Evolutionary conservation across 2,113 vertebrate genomes (phyloP), one percentile per base, ranked within the genome.

Genomic region (Craseonycteris thonglongyai): DNA sequence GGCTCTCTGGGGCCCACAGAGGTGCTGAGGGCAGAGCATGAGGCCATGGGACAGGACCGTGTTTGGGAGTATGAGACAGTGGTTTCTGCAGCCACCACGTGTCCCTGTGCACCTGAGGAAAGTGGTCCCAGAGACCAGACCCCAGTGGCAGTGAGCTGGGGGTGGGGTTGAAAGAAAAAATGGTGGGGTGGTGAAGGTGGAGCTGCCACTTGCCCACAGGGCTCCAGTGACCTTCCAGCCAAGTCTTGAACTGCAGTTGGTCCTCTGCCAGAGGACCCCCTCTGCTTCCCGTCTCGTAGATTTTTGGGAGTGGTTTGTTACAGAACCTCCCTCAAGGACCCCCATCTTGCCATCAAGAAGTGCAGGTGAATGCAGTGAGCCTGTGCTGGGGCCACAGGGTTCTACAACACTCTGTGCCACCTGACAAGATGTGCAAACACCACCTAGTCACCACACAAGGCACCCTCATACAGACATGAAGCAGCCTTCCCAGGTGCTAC

Each of bases 71-170:
- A 42, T 19, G 19, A 47, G 13, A n/a, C 7, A 47, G 15, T 59
- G 59, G n/a, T 7, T n/a, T n/a, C n/a, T 21, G 18, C 0, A 11
- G n/a, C 38, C 65, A 15, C 0, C 1, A 4, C 1, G 61, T 2
- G 4, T 6, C 74, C 19, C 42, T 42, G 13, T 3, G 5, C n/a
- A 33, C 13, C 49, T 24, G 49, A 42, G 19, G 40, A 61, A 14
- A 42, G 22, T 0, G 30, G 33, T 12, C 35, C 30, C 51, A 6
- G 16, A 30, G 28, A 14, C 59, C 66, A 92, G 79, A 56, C 51
- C 22, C 18, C 69, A 38, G 12, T 0, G 15, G 14, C 30, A 21
- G 2, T 9, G 13, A 49, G 59, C 13, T 19, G 26, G n/a, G 22
- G 83, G 14, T 7, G 24, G 22, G 35, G 22, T 33, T 28, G n/a